Conservation (phyloP, 2,113 vertebrate genomes). For the Camarhynchus parvulus region DNA sequence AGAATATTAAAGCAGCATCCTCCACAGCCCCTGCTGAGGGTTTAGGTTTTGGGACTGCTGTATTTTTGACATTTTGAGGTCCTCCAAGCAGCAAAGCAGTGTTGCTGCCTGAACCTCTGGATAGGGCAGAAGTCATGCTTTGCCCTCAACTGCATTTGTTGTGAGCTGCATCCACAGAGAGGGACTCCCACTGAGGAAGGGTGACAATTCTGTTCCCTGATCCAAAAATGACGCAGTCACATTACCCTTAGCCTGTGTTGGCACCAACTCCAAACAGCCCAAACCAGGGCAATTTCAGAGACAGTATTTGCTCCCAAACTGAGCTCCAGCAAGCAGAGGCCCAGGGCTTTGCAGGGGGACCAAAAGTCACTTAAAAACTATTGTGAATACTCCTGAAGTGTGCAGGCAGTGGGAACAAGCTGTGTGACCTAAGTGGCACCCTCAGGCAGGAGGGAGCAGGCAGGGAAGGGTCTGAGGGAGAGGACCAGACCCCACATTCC, state of each 20-base stretch:
- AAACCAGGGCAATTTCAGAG: not conserved
- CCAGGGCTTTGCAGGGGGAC: too few species aligned
- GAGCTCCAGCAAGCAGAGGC: not conserved
- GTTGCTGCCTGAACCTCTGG: not conserved
- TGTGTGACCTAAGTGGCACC: rapidly evolving
- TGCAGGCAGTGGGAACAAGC: not conserved
- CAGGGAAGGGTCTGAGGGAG: not conserved
- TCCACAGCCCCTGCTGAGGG: rapidly evolving
- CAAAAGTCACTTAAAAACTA: not conserved
- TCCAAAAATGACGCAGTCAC: not conserved
- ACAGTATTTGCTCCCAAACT: not conserved
- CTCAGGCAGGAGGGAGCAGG: rapidly evolving
- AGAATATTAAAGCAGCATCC: not conserved
- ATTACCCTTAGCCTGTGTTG: rapidly evolving
- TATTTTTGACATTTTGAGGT: not conserved
- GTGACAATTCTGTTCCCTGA: rapidly evolving
- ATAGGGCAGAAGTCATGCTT: not conserved
- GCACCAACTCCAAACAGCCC: not conserved
- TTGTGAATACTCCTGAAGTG: not conserved
- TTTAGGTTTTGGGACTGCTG: not conserved
- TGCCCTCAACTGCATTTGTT: not conserved
- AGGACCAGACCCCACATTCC: not conserved
- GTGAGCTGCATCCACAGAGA: not conserved
- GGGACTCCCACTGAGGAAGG: not conserved
- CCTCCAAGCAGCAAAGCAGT: not conserved